Conservation (phyloP, 92 coral and sea anemone species). For the Diadumene lineata region DNA sequence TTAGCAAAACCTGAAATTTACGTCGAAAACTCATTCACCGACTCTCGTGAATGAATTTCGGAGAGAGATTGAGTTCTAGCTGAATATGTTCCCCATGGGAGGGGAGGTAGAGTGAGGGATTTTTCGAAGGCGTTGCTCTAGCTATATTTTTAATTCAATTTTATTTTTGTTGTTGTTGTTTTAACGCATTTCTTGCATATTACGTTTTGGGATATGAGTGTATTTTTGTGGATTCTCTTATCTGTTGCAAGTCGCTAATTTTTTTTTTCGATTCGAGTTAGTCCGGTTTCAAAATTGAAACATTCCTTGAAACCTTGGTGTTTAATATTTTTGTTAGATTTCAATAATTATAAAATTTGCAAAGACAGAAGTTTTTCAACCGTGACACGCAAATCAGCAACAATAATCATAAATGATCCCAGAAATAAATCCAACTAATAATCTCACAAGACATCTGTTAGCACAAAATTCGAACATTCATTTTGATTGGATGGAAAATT, state of each 20-base stretch:
- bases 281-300: no score
- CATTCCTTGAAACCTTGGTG: no score
- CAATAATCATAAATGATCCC: not conserved
- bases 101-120: no score
- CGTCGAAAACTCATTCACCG: not conserved
- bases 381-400: not conserved
- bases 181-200: no score
- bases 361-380: not conserved
- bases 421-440: not conserved
- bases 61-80: slow-evolving; percentile 8
- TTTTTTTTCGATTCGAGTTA: no score
- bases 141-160: no score
- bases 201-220: no score
- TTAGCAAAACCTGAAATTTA: not conserved
- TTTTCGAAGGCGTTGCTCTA: no score
- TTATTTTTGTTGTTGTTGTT: no score
- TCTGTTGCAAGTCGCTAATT: no score
- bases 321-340: no score
- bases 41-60: slow-evolving; percentile 7
- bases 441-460: not conserved
- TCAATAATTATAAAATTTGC: not conserved
- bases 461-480: not conserved
- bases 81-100: not conserved
- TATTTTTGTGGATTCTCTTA: no score
- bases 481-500: not conserved